These are phyloP conservation scores for Pammene aurita DNA, from an alignment of 2,888 invertebrate species.

Conservation along the genomic window DNA sequence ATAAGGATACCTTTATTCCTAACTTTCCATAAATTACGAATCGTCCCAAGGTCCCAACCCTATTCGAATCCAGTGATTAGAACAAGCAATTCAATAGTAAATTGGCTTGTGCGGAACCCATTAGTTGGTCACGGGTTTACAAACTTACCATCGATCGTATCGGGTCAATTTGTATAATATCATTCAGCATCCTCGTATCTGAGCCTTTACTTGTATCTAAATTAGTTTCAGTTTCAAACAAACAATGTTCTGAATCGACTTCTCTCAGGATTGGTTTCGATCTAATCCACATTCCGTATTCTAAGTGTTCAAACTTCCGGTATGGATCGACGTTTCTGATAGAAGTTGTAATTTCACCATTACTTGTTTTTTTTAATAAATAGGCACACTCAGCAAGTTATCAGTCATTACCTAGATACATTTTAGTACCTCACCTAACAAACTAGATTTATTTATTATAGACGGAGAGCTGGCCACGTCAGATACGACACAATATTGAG, in stretches of 20 bases:
- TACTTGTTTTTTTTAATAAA: too few relatives aligned
- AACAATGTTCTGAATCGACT: constrained; percentile 1
- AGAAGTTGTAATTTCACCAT: too few relatives aligned
- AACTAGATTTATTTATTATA: too few relatives aligned
- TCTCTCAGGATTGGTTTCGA: not conserved
- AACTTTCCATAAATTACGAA: not conserved
- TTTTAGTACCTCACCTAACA: too few relatives aligned
- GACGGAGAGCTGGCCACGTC: too few relatives aligned
- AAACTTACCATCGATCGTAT: constrained; percentile 12
- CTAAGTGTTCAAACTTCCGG: constrained; percentile 10
- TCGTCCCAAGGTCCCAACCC: constrained; percentile 19
- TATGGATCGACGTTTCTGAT: not conserved
- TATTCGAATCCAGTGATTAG: constrained; percentile 17
- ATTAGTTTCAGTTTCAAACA: constrained; percentile 7
- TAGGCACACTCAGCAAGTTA: too few relatives aligned
- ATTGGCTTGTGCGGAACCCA: constrained; percentile 24
- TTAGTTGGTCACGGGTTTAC: constrained; percentile 23
- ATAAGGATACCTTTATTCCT: not conserved
- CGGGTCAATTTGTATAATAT: constrained; percentile 12
- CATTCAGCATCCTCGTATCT: not conserved
- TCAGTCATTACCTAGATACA: too few relatives aligned
- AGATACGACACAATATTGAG: too few relatives aligned
- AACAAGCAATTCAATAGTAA: constrained; percentile 21
- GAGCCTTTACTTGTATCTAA: not conserved
- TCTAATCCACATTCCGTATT: constrained; percentile 22